phyloP scores from a whole-genome alignment of 2,113 vertebrate genomes.

The Osmerus eperlanus region DNA sequence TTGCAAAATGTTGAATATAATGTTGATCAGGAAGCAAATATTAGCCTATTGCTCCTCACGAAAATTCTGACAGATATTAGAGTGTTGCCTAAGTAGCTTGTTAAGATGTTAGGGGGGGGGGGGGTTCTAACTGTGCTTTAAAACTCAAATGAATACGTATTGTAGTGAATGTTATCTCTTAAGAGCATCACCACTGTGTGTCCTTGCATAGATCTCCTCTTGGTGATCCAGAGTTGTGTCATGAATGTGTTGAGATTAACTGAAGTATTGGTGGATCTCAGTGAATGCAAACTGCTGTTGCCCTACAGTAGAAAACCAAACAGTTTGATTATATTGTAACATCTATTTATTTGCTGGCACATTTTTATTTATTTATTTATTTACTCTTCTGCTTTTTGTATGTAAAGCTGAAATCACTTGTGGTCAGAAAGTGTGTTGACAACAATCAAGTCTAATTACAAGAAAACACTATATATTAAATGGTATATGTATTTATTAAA shows the following conservation, averaged over 20 bases:
- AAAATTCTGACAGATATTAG: no score
- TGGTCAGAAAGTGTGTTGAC: conserved; percentile 59
- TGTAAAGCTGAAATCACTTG: conserved; percentile 61
- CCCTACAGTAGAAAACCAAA: conserved; percentile 27
- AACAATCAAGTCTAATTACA: conserved; percentile 60
- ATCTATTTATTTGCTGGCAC: conserved; percentile 46
- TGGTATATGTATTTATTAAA: conserved; percentile 73
- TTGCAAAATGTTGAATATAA: no score
- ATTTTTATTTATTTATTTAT: conserved; percentile 51
- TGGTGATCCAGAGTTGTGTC: conserved; percentile 42
- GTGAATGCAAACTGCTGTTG: conserved; percentile 51
- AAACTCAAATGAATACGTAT: conserved; percentile 13
- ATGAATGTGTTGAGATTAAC: conserved; percentile 51
- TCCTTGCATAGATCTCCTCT: conserved; percentile 30
- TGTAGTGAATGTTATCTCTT: conserved; percentile 8
- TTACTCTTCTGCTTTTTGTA: conserved; percentile 61
- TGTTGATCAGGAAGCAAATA: no score
- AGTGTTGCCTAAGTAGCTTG: no score
- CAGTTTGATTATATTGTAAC: conserved; percentile 47
- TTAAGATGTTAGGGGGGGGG: not conserved
- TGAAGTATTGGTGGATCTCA: conserved; percentile 52
- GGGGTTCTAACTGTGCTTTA: conserved; percentile 8
- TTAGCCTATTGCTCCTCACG: no score
- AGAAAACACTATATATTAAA: conserved; percentile 64
- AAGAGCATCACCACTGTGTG: conserved; percentile 7